Evolutionary conservation across 2,113 vertebrate genomes (phyloP).

Genomic region (Paradisaea rubra): DNA sequence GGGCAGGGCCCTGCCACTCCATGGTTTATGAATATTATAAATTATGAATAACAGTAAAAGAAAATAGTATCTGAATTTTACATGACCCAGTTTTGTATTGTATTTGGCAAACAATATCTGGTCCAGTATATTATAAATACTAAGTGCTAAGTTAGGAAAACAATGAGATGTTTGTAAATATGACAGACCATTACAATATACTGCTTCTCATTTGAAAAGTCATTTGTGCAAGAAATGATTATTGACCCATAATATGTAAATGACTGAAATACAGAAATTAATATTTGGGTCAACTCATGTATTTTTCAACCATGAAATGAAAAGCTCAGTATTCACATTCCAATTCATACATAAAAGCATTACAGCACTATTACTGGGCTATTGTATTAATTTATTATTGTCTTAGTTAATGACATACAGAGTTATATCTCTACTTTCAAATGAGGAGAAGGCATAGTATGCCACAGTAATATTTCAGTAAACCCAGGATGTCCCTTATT

Average conservation of each 20-base stretch:
- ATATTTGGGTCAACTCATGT: constrained; percentile 77
- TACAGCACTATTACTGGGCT: constrained; percentile 55
- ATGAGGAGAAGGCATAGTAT: neutral
- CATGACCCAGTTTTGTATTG: neutral
- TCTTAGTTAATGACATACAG: constrained; percentile 63
- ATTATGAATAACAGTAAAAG: constrained; percentile 30
- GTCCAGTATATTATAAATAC: constrained; percentile 51
- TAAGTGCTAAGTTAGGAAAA: constrained; percentile 38
- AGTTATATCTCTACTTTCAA: constrained; percentile 4
- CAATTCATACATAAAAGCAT: constrained; percentile 69
- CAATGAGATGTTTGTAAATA: constrained; percentile 72
- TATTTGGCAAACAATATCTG: constrained; percentile 33
- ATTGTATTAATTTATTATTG: constrained; percentile 70
- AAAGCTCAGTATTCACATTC: constrained; percentile 72
- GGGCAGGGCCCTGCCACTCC: neutral
- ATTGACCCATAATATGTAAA: constrained; percentile 78
- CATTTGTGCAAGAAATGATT: constrained; percentile 73
- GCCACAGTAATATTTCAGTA: neutral
- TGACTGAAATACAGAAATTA: constrained; percentile 72
- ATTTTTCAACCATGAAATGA: constrained; percentile 80
- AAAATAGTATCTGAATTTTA: constrained; percentile 37
- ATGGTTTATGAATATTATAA: neutral
- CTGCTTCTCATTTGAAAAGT: constrained; percentile 74
- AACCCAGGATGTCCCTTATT: neutral
- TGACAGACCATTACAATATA: constrained; percentile 66